Conservation (phyloP, 1,140 invertebrate genomes). For the Conus ventricosus region DNA sequence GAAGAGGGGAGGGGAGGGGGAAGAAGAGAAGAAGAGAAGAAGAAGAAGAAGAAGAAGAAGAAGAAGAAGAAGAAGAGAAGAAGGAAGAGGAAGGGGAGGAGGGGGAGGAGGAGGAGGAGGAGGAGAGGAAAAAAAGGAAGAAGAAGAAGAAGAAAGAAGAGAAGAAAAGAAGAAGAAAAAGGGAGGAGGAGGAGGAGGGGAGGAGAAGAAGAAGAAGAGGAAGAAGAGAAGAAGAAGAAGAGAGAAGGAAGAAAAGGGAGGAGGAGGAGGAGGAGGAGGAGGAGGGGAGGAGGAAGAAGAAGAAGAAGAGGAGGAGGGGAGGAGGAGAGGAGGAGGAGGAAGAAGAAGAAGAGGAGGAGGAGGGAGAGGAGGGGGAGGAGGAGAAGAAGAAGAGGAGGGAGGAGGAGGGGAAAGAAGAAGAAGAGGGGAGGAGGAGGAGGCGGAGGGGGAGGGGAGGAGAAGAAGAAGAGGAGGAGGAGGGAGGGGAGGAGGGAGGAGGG, state of each 20-base stretch:
- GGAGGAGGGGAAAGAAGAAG: neutral
- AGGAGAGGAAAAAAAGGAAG: too few species aligned
- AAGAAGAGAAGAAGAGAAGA: neutral
- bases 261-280: neutral
- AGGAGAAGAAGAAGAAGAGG: neutral
- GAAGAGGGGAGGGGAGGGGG: neutral
- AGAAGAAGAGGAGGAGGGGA: neutral
- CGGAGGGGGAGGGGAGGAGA: neutral
- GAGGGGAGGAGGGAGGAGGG: neutral
- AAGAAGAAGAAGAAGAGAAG: too few species aligned
- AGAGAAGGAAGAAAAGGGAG: neutral
- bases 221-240: neutral
- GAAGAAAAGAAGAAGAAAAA: neutral
- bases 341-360: neutral
- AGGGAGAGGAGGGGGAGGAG: neutral
- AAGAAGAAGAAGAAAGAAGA: neutral
- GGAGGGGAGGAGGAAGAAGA: neutral
- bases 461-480: neutral
- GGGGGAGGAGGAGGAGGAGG: too few species aligned
- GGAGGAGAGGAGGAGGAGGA: neutral
- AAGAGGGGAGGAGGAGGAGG: neutral
- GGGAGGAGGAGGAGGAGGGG: neutral
- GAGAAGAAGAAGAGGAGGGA: neutral
- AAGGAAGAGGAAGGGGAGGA: too few species aligned
- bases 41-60: neutral